Evolutionary conservation across 2,888 invertebrate species (phyloP).

Genomic region (Steinernema carpocapsae): DNA sequence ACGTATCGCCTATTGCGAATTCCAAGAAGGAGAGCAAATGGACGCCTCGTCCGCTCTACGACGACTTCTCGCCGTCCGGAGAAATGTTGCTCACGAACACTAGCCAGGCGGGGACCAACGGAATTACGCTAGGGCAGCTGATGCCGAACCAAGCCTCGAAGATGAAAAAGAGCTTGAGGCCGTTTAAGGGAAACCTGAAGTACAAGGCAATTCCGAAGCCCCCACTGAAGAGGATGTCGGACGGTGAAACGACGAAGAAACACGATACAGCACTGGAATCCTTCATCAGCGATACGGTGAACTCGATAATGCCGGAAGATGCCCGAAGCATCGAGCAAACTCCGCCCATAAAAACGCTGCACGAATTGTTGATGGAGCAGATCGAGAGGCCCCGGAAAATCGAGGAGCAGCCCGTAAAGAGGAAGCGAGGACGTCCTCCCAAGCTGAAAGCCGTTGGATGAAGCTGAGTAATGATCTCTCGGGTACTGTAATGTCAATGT

Average conservation of each 20-base stretch:
- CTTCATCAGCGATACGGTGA: constrained; percentile 8
- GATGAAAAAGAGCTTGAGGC: neutral
- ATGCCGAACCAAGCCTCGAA: neutral
- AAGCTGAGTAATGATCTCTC: neutral
- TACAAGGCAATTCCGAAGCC: neutral
- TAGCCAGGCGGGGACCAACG: neutral
- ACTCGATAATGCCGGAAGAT: constrained; percentile 12
- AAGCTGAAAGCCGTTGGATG: neutral
- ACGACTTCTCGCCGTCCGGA: constrained; percentile 3
- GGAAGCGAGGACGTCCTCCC: constrained; percentile 1
- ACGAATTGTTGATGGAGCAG: constrained; percentile 29
- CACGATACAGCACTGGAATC: constrained; percentile 8
- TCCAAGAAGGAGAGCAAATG: neutral
- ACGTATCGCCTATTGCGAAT: neutral
- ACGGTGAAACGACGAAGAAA: neutral
- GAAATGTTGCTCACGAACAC: neutral
- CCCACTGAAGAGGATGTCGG: neutral
- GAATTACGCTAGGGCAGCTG: constrained; percentile 19
- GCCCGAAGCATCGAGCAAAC: neutral
- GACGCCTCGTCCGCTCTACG: neutral
- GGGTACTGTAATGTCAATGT: neutral
- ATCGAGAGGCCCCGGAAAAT: neutral
- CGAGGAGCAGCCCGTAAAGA: neutral
- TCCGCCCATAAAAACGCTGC: constrained; percentile 6
- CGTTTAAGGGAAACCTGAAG: neutral